Evolutionary conservation across 2,888 invertebrate genomes (phyloP).

Genomic region (Glyphotaelius pellucidus): DNA sequence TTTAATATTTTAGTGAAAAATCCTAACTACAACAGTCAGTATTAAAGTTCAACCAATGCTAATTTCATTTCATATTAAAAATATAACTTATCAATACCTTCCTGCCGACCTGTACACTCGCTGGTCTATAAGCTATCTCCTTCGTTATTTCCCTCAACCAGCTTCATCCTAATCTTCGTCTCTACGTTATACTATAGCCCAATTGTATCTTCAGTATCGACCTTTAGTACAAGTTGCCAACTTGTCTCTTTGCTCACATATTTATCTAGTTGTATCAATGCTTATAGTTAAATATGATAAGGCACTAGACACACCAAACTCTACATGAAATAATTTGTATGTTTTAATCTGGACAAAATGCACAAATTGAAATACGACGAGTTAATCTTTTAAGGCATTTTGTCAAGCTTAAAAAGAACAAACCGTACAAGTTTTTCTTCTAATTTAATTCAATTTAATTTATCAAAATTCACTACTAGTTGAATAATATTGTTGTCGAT

Average conservation of each 20-base stretch:
- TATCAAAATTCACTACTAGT: background rate
- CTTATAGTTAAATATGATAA: conserved; percentile 44
- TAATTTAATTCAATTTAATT: background rate
- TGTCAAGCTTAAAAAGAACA: background rate
- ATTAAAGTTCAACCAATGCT: conserved; percentile 36
- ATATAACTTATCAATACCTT: conserved; percentile 45
- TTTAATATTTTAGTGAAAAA: conserved; percentile 35
- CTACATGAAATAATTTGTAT: conserved; percentile 10
- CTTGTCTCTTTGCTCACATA: background rate
- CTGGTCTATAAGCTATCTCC: conserved; percentile 15
- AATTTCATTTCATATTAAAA: conserved; percentile 19
- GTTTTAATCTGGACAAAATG: background rate
- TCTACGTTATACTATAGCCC: background rate
- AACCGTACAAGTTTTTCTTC: background rate
- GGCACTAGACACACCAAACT: conserved; percentile 50
- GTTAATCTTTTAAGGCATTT: background rate
- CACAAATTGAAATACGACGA: background rate
- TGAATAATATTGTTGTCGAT: background rate
- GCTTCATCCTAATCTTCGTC: background rate
- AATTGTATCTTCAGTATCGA: background rate
- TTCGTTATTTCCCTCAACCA: background rate
- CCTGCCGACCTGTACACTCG: conserved; percentile 34
- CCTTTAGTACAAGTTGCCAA: background rate
- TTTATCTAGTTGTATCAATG: conserved; percentile 6
- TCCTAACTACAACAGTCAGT: conserved; percentile 42